Percentiles rank a stretch among this genome's conserved stretches.
These are phyloP conservation scores for Molorchus minor DNA, from an alignment of 2,888 invertebrate genomes.

Conservation along the genomic window DNA sequence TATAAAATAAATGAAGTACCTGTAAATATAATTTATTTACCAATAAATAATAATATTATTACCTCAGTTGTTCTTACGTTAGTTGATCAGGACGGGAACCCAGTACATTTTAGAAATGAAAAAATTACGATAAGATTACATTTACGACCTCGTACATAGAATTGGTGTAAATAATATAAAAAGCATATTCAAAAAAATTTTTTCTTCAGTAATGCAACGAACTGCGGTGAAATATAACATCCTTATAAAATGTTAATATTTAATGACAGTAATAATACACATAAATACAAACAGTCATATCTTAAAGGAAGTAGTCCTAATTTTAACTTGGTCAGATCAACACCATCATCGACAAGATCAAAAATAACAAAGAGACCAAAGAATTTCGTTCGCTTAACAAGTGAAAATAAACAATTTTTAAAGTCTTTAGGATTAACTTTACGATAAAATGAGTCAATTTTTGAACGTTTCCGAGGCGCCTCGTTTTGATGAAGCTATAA, in stretches of 20 bases:
- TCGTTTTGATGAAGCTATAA: background rate
- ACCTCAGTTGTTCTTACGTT: background rate
- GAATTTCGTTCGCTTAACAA: no score
- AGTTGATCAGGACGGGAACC: background rate
- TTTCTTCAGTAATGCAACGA: background rate
- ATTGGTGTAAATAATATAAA: background rate
- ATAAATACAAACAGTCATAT: background rate
- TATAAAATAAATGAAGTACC: constrained; percentile 56
- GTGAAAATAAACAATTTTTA: no score
- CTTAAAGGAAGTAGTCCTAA: no score
- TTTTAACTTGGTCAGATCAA: no score
- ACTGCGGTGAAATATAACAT: background rate
- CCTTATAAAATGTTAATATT: background rate
- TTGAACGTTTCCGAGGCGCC: no score
- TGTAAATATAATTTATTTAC: constrained; percentile 40
- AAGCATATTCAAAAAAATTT: background rate
- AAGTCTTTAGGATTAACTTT: no score
- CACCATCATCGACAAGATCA: no score
- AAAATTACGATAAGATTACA: constrained; percentile 1
- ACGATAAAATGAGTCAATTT: no score
- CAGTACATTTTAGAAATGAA: background rate
- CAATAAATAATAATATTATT: background rate
- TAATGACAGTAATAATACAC: background rate
- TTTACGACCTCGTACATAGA: background rate
- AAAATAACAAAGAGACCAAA: no score